Conservation (phyloP, 2,888 invertebrate species). For the Dicyrtoma fusca region DNA sequence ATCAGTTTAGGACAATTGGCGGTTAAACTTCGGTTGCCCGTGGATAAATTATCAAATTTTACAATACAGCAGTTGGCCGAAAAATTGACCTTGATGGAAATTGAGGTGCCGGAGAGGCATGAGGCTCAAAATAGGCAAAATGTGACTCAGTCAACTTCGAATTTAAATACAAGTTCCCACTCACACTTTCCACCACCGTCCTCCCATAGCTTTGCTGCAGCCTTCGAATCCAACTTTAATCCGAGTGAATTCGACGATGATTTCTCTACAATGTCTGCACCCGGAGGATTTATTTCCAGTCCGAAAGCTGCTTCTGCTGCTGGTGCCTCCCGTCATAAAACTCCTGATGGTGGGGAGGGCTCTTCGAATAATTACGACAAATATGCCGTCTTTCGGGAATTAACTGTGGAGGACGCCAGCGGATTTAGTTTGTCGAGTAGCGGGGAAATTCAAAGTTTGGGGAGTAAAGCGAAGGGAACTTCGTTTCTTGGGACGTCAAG, state of each 20-base stretch:
- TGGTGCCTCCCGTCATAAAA: not conserved
- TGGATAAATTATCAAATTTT: constrained; percentile 78
- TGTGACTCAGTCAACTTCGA: too few species aligned
- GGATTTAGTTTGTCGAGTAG: constrained; percentile 45
- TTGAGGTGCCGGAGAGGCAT: too few species aligned
- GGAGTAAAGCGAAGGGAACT: too few species aligned
- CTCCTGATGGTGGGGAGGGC: not conserved
- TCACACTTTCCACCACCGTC: too few species aligned
- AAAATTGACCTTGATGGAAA: constrained; percentile 67
- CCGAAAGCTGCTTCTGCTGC: not conserved
- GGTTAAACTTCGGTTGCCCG: constrained; percentile 73
- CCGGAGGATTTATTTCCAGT: constrained; percentile 15
- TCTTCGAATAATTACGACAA: constrained; percentile 66
- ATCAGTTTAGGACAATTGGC: constrained; percentile 81
- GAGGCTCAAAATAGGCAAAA: constrained; percentile 46
- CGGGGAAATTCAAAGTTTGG: too few species aligned
- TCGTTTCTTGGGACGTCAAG: too few species aligned
- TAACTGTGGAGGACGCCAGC: constrained; percentile 70
- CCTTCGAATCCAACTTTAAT: constrained; percentile 67
- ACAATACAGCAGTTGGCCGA: constrained; percentile 83
- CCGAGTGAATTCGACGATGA: constrained; percentile 58
- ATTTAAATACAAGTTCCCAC: constrained; percentile 58
- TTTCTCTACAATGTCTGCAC: constrained; percentile 61
- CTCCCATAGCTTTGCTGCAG: constrained; percentile 60
- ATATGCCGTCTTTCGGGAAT: constrained; percentile 84